Base-by-base conservation (phyloP, 2,797 vertebrate species). In the Rachycentron canadum region DNA sequence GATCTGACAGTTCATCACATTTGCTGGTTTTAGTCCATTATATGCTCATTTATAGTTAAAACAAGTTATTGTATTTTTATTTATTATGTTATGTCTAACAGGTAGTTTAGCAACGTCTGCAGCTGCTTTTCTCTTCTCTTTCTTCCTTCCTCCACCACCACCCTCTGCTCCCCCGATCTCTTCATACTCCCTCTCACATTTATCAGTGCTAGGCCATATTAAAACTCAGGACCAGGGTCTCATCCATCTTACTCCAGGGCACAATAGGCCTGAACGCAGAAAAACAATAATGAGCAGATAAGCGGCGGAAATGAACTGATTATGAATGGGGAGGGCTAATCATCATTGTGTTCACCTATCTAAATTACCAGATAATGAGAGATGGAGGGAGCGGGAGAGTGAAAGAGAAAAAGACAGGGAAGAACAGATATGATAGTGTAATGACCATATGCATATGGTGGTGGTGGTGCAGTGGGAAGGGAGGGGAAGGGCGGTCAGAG, bases 201-300 rank as follows among this genome's bases (percentile, higher is more conserved):
- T 73, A 69, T 74, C 66, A 62, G 41, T 17, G 61, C 55, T 14
- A 13, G 55, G 69, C 26, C 52, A 76, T 79, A 88, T 85, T 87
- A 88, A 86, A 88, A 85, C 79, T 72, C 65, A 63, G 75, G 79
- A 75, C 67, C 72, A 63, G 72, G 69, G 56, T 80, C 85, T 86
- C 83, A 83, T 87, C 64, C 57, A 73, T 84, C 69, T 60, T 47
- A 64, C 91, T 85, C 73, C 75, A 28, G 86, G 85, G 85, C 69
- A 79, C 73, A 78, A 84, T 77, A 69, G 43, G 40, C 72, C 72
- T 13, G 32, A 82, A 85, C 62, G 50, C 52, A 78, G 71, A 83
- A 67, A 86, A 86, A 89, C 86, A 87, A 85, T 90, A 90, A 87
- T 79, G 73, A 91, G 79, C 69, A 69, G 84, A 87, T 86, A 83